Evolutionary conservation across 2,797 vertebrate genomes (phyloP).

Genomic region (Orientallactaga sibirica): DNA sequence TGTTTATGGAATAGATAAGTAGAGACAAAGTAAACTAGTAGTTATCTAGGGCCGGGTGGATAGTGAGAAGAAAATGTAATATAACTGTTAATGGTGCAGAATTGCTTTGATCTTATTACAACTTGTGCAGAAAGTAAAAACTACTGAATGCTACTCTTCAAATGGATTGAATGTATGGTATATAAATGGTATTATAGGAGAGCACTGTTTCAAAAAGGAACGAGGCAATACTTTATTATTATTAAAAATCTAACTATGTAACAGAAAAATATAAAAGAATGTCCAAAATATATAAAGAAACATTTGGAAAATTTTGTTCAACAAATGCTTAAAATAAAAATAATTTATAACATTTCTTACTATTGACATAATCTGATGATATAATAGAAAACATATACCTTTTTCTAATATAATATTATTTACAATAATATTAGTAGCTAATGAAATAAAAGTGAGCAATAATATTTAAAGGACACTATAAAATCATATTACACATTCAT

Average conservation of each 20-base stretch:
- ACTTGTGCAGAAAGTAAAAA: constrained; percentile 33
- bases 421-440: neutral
- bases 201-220: neutral
- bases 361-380: constrained; percentile 16
- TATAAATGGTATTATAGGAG: neutral
- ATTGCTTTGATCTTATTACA: constrained; percentile 4
- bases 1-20: neutral
- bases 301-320: neutral
- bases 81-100: neutral
- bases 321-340: neutral
- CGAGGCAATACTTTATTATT: constrained; percentile 3
- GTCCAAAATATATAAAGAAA: neutral
- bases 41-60: neutral
- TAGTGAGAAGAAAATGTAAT: neutral
- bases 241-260: constrained; percentile 17
- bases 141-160: neutral
- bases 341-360: neutral
- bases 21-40: neutral
- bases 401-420: neutral
- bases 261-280: neutral
- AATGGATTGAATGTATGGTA: neutral
- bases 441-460: constrained; percentile 8
- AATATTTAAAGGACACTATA: neutral
- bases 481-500: neutral
- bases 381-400: neutral